Conservation (phyloP, 2,888 invertebrate genomes). For the Anodontia alba region DNA sequence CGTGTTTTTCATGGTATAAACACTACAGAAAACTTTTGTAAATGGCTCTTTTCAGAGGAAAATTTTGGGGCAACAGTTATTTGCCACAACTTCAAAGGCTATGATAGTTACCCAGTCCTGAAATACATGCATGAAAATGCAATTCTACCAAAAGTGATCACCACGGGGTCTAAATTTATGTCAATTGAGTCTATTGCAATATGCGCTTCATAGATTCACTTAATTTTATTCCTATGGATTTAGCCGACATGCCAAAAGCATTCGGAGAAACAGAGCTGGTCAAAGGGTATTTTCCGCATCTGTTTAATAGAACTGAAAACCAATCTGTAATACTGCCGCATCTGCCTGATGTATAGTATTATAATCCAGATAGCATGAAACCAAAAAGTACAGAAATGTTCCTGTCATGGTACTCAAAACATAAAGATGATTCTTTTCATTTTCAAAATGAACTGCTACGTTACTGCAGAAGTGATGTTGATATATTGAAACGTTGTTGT, state of each 20-base stretch:
- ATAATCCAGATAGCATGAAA: constrained; percentile 41
- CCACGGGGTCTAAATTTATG: constrained; percentile 27
- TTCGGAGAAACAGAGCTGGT: constrained; percentile 26
- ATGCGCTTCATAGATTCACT: constrained; percentile 21
- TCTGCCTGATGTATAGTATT: constrained; percentile 35
- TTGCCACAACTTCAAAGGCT: constrained; percentile 45
- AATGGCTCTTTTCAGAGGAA: constrained; percentile 40
- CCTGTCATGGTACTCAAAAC: constrained; percentile 26
- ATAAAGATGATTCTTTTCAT: constrained; percentile 21
- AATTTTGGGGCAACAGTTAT: constrained; percentile 31
- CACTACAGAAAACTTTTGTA: constrained; percentile 34
- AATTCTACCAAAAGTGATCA: constrained; percentile 35
- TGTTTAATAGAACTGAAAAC: constrained; percentile 27
- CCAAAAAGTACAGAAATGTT: constrained; percentile 20
- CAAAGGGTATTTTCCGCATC: constrained; percentile 42
- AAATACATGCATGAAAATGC: constrained; percentile 27
- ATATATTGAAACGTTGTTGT: constrained; percentile 29
- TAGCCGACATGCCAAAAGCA: constrained; percentile 23
- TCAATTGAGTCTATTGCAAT: background rate
- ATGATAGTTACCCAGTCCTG: constrained; percentile 38
- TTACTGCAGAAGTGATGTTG: constrained; percentile 43
- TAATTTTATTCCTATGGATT: constrained; percentile 36
- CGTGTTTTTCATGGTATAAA: background rate
- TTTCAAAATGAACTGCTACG: constrained; percentile 36
- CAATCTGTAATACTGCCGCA: constrained; percentile 3